A percentile compares a stretch with the other conserved stretches of the same genome.
Conservation (phyloP, 2,888 invertebrate genomes). For the Terebella lapidaria region DNA sequence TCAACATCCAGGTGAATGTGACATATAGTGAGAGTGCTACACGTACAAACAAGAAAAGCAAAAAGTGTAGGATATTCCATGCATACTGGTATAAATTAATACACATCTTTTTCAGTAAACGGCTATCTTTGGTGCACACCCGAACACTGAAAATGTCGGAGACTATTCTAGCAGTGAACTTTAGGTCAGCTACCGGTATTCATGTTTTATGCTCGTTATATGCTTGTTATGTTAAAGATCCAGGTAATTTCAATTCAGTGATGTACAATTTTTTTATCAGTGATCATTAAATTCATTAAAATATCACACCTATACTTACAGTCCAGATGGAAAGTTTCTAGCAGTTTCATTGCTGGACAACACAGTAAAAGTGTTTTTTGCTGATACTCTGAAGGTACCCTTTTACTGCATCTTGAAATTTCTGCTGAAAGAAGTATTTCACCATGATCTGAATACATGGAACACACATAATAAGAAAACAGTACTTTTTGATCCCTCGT, state of each 20-base stretch:
- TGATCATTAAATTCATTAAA: no score
- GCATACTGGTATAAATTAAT: neutral
- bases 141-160: slow-evolving; percentile 83
- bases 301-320: no score
- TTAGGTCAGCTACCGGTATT: slow-evolving; percentile 46
- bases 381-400: slow-evolving; percentile 87
- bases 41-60: no score
- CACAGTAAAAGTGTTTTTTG: slow-evolving; percentile 90
- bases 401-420: neutral
- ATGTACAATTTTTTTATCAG: no score
- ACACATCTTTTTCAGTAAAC: slow-evolving; percentile 42
- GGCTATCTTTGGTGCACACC: slow-evolving; percentile 63
- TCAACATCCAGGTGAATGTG: slow-evolving; percentile 1
- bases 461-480: neutral
- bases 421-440: no score
- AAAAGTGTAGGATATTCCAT: neutral
- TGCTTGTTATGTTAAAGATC: no score
- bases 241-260: no score
- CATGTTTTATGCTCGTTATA: no score
- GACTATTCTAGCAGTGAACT: slow-evolving; percentile 73
- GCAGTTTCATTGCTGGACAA: slow-evolving; percentile 87
- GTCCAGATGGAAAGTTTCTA: slow-evolving; percentile 71
- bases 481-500: neutral
- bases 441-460: no score
- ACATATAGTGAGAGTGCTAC: no score